These are phyloP conservation scores for Stenotaenia linearis DNA, from an alignment of 2,888 invertebrate genomes.

Conservation along the genomic window DNA sequence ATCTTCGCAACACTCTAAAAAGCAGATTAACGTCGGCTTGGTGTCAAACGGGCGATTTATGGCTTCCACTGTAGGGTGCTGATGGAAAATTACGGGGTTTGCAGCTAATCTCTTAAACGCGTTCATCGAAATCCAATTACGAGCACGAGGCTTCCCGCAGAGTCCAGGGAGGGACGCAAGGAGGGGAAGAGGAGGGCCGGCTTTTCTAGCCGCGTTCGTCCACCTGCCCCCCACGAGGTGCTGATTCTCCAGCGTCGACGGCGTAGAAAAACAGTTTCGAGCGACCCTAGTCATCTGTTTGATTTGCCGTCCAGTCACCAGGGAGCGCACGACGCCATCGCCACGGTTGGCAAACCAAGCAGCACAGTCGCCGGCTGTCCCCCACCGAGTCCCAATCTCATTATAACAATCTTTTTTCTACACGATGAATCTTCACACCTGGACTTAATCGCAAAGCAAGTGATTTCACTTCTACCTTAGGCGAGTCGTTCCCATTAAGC, in stretches of 20 bases:
- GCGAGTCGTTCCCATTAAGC: too few species aligned
- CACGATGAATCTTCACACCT: background rate
- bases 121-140: conserved; percentile 9
- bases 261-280: conserved; percentile 4
- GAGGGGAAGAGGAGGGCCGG: background rate
- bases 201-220: conserved; percentile 4
- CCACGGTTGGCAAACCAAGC: background rate
- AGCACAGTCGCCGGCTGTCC: background rate
- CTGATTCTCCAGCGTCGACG: conserved; percentile 9
- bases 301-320: conserved; percentile 5
- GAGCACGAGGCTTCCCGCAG: background rate
- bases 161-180: background rate
- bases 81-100: conserved; percentile 9
- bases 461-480: too few species aligned
- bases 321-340: background rate
- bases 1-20: background rate
- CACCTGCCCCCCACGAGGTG: conserved; percentile 9
- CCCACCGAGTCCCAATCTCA: background rate
- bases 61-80: conserved; percentile 4
- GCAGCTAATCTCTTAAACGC: conserved; percentile 9
- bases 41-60: background rate
- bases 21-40: background rate
- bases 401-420: background rate
- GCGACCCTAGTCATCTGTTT: conserved; percentile 5
- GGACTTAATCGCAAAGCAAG: background rate